Base-by-base conservation (phyloP, 2,113 vertebrate species). In the Pandion haliaetus region DNA sequence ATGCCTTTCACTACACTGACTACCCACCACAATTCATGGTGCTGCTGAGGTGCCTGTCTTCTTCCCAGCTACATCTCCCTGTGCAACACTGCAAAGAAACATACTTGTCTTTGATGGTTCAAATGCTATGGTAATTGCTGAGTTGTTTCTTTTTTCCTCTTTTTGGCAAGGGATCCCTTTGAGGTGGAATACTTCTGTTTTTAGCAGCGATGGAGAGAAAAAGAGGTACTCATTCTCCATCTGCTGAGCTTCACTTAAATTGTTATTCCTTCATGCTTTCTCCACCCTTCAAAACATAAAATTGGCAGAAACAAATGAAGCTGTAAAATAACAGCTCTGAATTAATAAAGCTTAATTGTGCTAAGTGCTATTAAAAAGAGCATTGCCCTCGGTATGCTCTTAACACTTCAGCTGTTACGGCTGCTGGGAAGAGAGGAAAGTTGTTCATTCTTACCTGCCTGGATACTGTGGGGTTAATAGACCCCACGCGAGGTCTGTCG, bases 271-370 rank as follows among this genome's bases (percentile, higher is more conserved):
- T 94, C 47, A 42, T 90, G 61, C 69, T 96, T 96, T 94, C 65
- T 83, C 70, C 62, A 74, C 85, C 54, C 59, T 96, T 95, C 90
- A 76, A 95, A 90, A 88, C 63, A 86, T 81, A 95, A 96, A 96
- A 95, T 65, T 92, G 73, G 77, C 90, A 96, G 93, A 93, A 97
- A 93, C 50, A 97, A 97, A 96, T 77, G 69, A 94, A 95, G n/a
- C 90, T 88, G 54, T 94, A 95, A 97, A 97, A 90, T 94, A 94
- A 86, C 88, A 94, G 65, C 59, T 96, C 88, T 34, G 62, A 88
- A 95, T 97, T 98, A 97, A 91, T 95, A 94, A 95, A 95, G 81
- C 8, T 12, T 94, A 95, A 93, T 95, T 95, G 65, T 94, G 92
- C 93, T 88, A 95, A 97, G 59, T 82, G 92, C 78, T 88, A 49